Conservation (phyloP, 2,797 vertebrate species). For the Crocodylus rhombifer region DNA sequence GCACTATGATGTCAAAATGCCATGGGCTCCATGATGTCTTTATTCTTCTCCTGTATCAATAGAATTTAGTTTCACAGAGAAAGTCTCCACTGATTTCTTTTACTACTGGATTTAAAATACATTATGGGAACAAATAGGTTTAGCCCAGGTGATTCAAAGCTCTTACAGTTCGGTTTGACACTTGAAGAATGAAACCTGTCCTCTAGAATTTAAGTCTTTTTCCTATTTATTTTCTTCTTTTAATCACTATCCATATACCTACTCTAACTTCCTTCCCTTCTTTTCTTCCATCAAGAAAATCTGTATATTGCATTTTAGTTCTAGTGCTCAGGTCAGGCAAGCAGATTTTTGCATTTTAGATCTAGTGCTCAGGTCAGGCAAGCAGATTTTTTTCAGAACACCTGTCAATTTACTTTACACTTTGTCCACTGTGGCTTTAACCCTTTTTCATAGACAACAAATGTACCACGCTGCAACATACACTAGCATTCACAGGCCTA, state of each 20-base stretch:
- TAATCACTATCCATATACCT: background rate
- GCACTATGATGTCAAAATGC: background rate
- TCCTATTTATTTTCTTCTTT: background rate
- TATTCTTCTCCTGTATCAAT: background rate
- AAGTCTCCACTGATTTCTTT: background rate
- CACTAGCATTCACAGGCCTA: conserved; percentile 32
- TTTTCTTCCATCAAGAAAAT: background rate
- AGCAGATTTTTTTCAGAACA: conserved; percentile 47
- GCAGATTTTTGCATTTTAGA: conserved; percentile 18
- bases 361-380: conserved; percentile 28
- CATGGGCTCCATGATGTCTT: background rate
- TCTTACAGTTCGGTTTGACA: background rate
- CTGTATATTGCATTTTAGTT: background rate
- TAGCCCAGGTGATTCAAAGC: background rate
- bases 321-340: conserved; percentile 30
- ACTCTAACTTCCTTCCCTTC: background rate
- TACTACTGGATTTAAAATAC: background rate
- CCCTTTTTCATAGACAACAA: background rate
- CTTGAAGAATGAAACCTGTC: background rate
- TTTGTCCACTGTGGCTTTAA: conserved; percentile 30
- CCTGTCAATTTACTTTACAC: conserved; percentile 24
- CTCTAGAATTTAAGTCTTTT: background rate
- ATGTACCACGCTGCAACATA: conserved; percentile 28
- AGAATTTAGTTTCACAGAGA: background rate
- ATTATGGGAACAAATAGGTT: background rate